These are phyloP conservation scores for Rhabdomys pumilio DNA, from an alignment of 2,797 vertebrate genomes.

Conservation along the genomic window DNA sequence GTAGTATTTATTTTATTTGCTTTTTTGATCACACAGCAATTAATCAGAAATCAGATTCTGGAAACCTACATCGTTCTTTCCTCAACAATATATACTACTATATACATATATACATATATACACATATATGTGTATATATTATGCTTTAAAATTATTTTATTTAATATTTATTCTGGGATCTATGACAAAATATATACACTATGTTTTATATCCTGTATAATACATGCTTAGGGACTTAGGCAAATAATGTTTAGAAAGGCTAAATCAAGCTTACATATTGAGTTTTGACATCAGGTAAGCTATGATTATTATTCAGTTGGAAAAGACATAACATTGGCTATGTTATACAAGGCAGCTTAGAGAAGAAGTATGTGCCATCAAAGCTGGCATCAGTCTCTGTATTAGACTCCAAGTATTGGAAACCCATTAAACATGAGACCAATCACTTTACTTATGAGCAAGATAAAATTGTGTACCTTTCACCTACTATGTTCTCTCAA, in stretches of 20 bases:
- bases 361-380: neutral
- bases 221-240: constrained; percentile 6
- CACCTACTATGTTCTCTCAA: constrained; percentile 15
- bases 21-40: constrained; percentile 34
- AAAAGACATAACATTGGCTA: constrained; percentile 38
- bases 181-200: neutral
- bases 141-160: constrained; percentile 23
- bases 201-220: constrained; percentile 48
- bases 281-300: constrained; percentile 15
- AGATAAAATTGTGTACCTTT: constrained; percentile 29
- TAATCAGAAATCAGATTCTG: constrained; percentile 66
- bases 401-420: neutral
- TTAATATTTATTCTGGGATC: constrained; percentile 61
- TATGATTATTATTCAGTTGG: constrained; percentile 49
- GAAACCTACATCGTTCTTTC: constrained; percentile 28
- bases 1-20: constrained; percentile 40
- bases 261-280: constrained; percentile 32
- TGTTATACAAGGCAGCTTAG: neutral
- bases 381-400: neutral
- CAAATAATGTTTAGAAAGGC: constrained; percentile 55
- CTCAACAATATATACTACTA: neutral
- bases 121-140: neutral
- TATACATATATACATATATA: neutral
- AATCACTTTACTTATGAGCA: constrained; percentile 36
- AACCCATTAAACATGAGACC: neutral